A percentile compares a stretch with the other conserved stretches of the same genome.
Evolutionary conservation across 2,797 vertebrate genomes (phyloP).

Genomic region (Falco biarmicus): DNA sequence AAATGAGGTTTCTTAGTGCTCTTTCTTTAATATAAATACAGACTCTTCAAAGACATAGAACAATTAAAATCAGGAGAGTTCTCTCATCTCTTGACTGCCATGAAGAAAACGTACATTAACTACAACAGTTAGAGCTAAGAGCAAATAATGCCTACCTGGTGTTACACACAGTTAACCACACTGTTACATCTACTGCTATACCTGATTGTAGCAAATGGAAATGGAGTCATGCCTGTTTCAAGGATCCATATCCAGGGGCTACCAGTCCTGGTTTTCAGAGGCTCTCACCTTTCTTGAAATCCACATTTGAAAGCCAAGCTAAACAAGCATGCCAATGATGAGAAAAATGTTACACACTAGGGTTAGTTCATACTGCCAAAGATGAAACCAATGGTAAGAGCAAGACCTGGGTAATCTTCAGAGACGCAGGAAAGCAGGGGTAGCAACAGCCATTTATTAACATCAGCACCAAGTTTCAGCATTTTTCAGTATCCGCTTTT

Average conservation of each 20-base stretch:
- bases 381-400: neutral
- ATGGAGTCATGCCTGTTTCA: neutral
- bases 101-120: neutral
- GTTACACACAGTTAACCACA: neutral
- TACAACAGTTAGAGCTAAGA: neutral
- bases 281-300: neutral
- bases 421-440: neutral
- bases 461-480: neutral
- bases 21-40: neutral
- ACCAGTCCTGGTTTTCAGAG: neutral
- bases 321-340: neutral
- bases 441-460: neutral
- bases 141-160: neutral
- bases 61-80: neutral
- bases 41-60: neutral
- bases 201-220: neutral
- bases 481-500: neutral
- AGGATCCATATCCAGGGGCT: neutral
- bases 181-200: neutral
- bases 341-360: neutral
- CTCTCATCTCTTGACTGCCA: neutral
- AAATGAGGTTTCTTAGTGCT: neutral
- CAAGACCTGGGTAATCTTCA: neutral
- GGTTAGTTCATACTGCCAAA: neutral
- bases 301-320: neutral